These are phyloP conservation scores for Rhinopithecus roxellana DNA, from an alignment of 2,113 vertebrate species.

Conservation along the genomic window DNA sequence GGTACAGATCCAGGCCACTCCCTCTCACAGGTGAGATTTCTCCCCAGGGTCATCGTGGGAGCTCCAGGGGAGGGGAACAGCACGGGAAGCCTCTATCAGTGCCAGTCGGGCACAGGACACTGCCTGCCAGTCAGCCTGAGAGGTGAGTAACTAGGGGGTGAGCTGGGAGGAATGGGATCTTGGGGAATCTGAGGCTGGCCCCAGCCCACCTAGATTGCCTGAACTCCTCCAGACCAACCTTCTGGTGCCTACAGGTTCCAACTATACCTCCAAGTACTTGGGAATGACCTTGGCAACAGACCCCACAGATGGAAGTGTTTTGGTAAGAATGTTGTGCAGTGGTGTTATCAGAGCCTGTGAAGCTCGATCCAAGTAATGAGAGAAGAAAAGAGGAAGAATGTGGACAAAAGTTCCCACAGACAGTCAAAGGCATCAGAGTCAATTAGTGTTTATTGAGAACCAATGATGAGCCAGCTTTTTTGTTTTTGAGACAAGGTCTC, in stretches of 20 bases:
- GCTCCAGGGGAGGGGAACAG: conserved; percentile 69
- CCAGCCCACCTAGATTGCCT: neutral
- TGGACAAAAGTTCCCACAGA: neutral
- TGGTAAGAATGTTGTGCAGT: conserved; percentile 62
- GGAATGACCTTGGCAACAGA: conserved; percentile 72
- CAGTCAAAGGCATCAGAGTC: neutral
- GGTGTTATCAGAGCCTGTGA: neutral
- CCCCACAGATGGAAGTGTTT: neutral
- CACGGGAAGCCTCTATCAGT: conserved; percentile 59
- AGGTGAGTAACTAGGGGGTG: conserved; percentile 55
- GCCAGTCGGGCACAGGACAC: neutral
- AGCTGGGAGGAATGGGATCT: neutral
- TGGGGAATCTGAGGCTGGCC: neutral
- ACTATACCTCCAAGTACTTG: conserved; percentile 68
- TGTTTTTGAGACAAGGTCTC: too few relatives aligned
- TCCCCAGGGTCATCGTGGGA: conserved; percentile 68
- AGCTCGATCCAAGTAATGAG: neutral
- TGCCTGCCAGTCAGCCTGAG: conserved; percentile 41
- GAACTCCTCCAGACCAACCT: neutral
- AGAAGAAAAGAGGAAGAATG: neutral
- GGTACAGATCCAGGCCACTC: neutral
- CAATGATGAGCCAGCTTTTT: too few relatives aligned
- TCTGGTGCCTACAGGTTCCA: conserved; percentile 65
- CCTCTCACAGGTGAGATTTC: conserved; percentile 37
- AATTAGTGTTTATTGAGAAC: neutral